Percentiles rank a stretch among this genome's conserved stretches.
phyloP scores from a whole-genome alignment of 1,140 invertebrate species.

The Atta cephalotes region DNA sequence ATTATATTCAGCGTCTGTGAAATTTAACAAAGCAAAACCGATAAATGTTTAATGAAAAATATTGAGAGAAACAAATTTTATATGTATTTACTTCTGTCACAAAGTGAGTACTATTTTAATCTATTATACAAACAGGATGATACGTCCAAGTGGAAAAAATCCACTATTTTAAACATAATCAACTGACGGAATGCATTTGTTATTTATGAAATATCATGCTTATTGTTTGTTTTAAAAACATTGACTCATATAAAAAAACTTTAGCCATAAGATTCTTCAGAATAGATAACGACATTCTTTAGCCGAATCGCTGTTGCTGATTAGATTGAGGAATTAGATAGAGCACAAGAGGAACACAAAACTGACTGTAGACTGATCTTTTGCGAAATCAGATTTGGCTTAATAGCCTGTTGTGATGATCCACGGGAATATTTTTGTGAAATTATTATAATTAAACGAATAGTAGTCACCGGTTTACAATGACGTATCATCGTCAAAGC shows the following conservation, averaged over 20 bases:
- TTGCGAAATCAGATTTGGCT: slow-evolving; percentile 71
- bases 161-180: neutral
- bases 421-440: slow-evolving; percentile 70
- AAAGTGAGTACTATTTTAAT: slow-evolving; percentile 13
- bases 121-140: neutral
- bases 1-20: slow-evolving; percentile 31
- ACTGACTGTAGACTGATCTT: slow-evolving; percentile 19
- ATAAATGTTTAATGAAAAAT: slow-evolving; percentile 27
- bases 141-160: neutral
- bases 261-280: neutral
- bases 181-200: neutral
- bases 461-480: slow-evolving; percentile 48
- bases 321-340: neutral
- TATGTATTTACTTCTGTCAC: neutral
- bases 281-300: neutral
- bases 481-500: slow-evolving; percentile 35
- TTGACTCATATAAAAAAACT: neutral
- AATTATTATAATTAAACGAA: slow-evolving; percentile 73
- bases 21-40: slow-evolving; percentile 12
- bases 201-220: neutral
- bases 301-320: slow-evolving; percentile 10
- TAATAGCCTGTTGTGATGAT: slow-evolving; percentile 53
- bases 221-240: neutral
- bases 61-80: neutral
- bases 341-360: slow-evolving; percentile 39